Evolutionary conservation across 2,888 invertebrate species (phyloP).

Genomic region (Tholera decimalis): DNA sequence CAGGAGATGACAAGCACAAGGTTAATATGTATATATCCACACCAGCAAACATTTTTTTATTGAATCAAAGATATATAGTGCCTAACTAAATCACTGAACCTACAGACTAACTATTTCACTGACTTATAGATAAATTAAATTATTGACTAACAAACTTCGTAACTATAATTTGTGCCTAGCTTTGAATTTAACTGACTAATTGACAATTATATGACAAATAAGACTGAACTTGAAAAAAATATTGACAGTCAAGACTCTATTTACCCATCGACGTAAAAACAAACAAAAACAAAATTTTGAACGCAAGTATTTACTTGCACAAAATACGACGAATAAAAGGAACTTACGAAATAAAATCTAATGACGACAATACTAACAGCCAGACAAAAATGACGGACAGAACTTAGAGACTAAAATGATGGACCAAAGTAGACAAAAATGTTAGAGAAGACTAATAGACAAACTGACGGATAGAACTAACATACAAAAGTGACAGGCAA

Average conservation of each 20-base stretch:
- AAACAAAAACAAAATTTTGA: too few species aligned
- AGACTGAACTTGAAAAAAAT: neutral
- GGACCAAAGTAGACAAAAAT: neutral
- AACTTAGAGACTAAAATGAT: neutral
- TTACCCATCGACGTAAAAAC: too few species aligned
- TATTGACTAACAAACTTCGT: neutral
- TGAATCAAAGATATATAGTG: neutral
- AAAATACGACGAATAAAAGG: neutral
- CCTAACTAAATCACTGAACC: neutral
- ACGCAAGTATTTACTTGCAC: too few species aligned
- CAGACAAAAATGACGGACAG: neutral
- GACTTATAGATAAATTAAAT: neutral
- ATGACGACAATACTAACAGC: neutral
- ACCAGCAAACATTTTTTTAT: neutral
- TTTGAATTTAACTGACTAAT: neutral
- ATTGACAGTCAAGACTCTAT: too few species aligned
- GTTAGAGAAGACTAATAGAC: neutral
- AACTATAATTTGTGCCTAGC: neutral
- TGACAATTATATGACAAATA: neutral
- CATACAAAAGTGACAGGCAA: neutral
- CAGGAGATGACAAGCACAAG: constrained; percentile 13
- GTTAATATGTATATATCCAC: neutral
- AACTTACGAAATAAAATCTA: neutral
- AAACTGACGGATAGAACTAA: neutral
- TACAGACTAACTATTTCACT: neutral